Base-by-base conservation (phyloP, 1,140 invertebrate species). In the Drosophila pseudoobscura region DNA sequence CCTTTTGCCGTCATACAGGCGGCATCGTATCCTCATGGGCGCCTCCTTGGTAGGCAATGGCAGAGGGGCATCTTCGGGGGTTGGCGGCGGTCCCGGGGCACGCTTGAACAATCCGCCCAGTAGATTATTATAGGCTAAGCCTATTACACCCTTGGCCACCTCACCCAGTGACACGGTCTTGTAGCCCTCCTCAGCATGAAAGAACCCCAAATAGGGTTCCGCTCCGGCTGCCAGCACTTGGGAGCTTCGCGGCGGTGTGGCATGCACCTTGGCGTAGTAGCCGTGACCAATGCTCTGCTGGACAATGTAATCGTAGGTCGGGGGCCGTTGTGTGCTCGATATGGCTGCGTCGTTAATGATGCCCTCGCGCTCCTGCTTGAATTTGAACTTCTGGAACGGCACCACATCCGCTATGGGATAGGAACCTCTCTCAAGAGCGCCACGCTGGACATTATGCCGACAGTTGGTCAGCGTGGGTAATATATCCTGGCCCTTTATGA, bases 131-230 rank as follows among this genome's bases (percentile, higher is more conserved):
- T 90, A 91, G 0, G 98, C 93, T 93, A 97, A 97, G 74, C 94
- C 96, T 15, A 97, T 97, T 63, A 98, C 95, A 64, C 96, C 97
- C 90, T 96, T 95, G 1, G 97, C 97, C 39, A 99, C 96, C 92
- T 98, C 65, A 94, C 95, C 47, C 97, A 93, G 31, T 95, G 93
- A 95, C 44, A 95, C 95, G 31, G 94, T 94, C 68, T 94, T 93
- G 58, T 95, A 94, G 71, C 97, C 97, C 94, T 98, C 97, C 35
- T 97, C 92, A 24, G 96, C 96, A 92, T 96, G 96, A 92, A 98
- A 97, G 92, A 98, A 98, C 11, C 96, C 97, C 71, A 97, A 80
- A 92, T 95, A 99, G 3, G 98, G 98, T 76, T 95, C 94, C 31
- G 94, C 93, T 2, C 98, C 98, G n/a, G 94, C 94, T 15, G 95